Conservation (phyloP, 2,113 vertebrate genomes). For the Mus musculus region DNA sequence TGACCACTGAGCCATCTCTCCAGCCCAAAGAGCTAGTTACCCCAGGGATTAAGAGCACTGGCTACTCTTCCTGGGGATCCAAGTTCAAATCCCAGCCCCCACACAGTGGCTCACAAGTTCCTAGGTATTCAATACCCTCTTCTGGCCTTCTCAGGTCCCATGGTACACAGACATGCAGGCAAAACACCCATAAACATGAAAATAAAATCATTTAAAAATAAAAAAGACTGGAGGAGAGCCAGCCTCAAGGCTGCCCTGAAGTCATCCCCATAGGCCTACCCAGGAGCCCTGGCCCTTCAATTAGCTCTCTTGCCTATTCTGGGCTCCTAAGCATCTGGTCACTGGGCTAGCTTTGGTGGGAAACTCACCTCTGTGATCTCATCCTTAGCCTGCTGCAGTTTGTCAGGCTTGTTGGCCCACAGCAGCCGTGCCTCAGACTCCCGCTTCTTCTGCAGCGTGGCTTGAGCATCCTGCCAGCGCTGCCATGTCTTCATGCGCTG, state of each 20-base stretch:
- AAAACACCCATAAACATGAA: neutral
- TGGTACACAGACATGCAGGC: neutral
- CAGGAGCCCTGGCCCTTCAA: neutral
- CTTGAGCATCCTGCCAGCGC: slow-evolving; percentile 97
- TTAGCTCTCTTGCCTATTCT: neutral
- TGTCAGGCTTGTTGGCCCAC: slow-evolving; percentile 99
- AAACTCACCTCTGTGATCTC: slow-evolving; percentile 95
- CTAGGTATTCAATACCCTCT: neutral
- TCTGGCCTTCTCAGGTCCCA: neutral
- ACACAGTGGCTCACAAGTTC: neutral
- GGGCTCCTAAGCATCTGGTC: too few species aligned
- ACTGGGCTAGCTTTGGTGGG: neutral
- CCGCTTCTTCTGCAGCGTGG: slow-evolving; percentile 96
- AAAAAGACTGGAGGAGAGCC: neutral
- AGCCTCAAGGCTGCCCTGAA: neutral
- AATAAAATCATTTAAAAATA: neutral
- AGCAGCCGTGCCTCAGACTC: slow-evolving; percentile 96
- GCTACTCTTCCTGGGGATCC: neutral
- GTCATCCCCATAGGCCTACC: neutral
- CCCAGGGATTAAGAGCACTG: neutral
- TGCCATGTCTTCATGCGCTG: slow-evolving; percentile 99
- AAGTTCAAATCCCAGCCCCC: neutral
- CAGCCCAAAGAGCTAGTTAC: neutral
- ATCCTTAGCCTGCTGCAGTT: slow-evolving; percentile 97
- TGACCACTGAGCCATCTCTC: too few species aligned